Evolutionary conservation across 2,113 vertebrate species (phyloP), one percentile per base, ranked within the genome.

Genomic region (Triplophysa rosa): DNA sequence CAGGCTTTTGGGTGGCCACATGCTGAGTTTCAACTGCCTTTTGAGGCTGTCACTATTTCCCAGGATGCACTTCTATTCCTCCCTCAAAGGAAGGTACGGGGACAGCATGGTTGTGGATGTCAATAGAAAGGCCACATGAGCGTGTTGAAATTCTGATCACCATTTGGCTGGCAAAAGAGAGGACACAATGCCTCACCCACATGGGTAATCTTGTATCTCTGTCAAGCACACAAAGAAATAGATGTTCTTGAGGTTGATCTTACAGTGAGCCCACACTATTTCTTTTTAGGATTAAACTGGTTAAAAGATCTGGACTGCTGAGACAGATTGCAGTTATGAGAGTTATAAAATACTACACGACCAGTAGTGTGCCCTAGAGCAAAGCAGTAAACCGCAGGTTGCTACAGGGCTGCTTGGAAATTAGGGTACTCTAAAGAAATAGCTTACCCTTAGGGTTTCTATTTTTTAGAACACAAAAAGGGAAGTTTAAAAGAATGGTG

Each of bases 11-110:
- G 77, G 66, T 61, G 56, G 37, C 23, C 45, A 47, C 78, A 73
- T 58, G 70, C 68, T 58, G 70, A 29, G 61, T 5, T 40, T 33
- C 68, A 65, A 63, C 68, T 37, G 19, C 14, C 77, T 75, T 83
- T 24, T 7, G 72, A 66, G 49, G 47, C 19, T 11, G 47, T 33
- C 13, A 37, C 54, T 9, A 19, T 74, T 59, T 79, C 77, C 63
- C 42, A 49, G 52, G 45, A 69, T 12, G 45, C 47, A 21, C 19
- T 19, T 23, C n/a, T 63, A 77, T 59, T 52, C 64, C 17, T 49
- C 17, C 13, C 21, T 78, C 17, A 67, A 49, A 76, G 26, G 24
- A 10, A 63, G 47, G 9, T 45, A 40, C 7, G 19, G 49, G 73
- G 59, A 42, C 16, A 14, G 21, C 4, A 59, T 14, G n/a, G 6